Base-by-base conservation (phyloP, 2,888 invertebrate genomes). In the Ceraclea dissimilis region DNA sequence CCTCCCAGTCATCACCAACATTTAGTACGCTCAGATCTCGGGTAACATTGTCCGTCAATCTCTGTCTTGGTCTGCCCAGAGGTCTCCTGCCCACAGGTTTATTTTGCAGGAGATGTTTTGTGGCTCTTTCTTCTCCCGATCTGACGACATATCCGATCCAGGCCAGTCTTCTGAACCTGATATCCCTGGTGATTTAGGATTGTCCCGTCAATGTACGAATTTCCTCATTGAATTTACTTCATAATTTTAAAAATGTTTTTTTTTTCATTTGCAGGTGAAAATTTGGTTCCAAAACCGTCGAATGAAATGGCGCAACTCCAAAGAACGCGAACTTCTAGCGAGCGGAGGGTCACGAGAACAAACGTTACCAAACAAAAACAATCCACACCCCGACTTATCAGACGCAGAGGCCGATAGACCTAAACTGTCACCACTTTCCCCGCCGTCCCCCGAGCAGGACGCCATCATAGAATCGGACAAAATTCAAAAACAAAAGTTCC, bases 241-340 rank as follows among this genome's bases (percentile, higher is more conserved):
- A 39, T 8, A 39, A 13, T 26, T 26, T 10, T 26, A 4, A 26
- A 6, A 26, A 26, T 6, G 26, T 6, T 26, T 26, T 26, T 10
- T 26, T 26, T 10, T 26, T 26, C 26, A 6, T 68, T 70, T 61
- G 62, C 74, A 83, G 82, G 82, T 83, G 52, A 83, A 83, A 72
- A 83, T 83, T 65, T 83, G 83, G 83, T 98, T 98, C 74, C 97
- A 98, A 81, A 98, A 98, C 71, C 86, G 97, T 0, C 86, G 97
- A 54, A 98, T 98, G 97, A 98, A 94, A 73, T 97, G 97, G 97
- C 83, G 98, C 54, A 98, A 98, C 74, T 94, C 93, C 2, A 97
- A 97, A 74, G 97, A 97, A 71, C 81, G 96, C 31, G 96, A 97
- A 72, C 81, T 96, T 0, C 76, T 97, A 20, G 95, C 96, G 0